A percentile compares a stretch with the other conserved stretches of the same genome.
Evolutionary conservation across 1,140 invertebrate genomes (phyloP).

Genomic region (Tetragnatha versicolor): DNA sequence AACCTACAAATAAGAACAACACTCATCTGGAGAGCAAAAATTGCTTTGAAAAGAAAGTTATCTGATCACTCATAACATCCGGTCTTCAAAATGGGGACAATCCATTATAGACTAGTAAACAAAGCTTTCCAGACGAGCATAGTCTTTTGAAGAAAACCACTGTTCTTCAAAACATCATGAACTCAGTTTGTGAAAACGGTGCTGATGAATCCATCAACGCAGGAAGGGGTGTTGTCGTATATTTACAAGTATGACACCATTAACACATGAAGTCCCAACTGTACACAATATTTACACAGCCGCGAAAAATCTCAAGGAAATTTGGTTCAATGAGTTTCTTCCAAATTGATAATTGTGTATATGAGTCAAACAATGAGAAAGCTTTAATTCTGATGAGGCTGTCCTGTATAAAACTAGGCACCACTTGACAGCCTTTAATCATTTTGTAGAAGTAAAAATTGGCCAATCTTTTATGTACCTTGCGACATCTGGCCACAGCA

Average conservation of each 20-base stretch:
- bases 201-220: constrained; percentile 41
- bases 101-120: constrained; percentile 48
- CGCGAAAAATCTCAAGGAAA: constrained; percentile 25
- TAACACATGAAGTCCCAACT: constrained; percentile 43
- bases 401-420: too few species aligned
- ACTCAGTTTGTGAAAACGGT: constrained; percentile 27
- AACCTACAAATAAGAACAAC: constrained; percentile 52
- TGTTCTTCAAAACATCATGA: constrained; percentile 52
- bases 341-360: too few species aligned
- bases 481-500: too few species aligned
- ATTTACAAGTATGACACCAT: constrained; percentile 53
- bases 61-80: too few species aligned
- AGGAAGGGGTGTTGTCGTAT: constrained; percentile 34
- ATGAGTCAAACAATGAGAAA: too few species aligned
- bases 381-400: too few species aligned
- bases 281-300: constrained; percentile 54
- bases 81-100: too few species aligned
- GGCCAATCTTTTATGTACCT: too few species aligned
- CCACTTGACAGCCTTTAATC: too few species aligned
- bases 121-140: constrained; percentile 39
- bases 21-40: constrained; percentile 35
- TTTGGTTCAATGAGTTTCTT: neutral
- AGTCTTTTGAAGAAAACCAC: constrained; percentile 45
- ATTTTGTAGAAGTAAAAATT: too few species aligned
- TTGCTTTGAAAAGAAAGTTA: constrained; percentile 14